These are phyloP conservation scores for Neodon shergylaensis DNA, from an alignment of 2,113 vertebrate genomes.

Conservation along the genomic window DNA sequence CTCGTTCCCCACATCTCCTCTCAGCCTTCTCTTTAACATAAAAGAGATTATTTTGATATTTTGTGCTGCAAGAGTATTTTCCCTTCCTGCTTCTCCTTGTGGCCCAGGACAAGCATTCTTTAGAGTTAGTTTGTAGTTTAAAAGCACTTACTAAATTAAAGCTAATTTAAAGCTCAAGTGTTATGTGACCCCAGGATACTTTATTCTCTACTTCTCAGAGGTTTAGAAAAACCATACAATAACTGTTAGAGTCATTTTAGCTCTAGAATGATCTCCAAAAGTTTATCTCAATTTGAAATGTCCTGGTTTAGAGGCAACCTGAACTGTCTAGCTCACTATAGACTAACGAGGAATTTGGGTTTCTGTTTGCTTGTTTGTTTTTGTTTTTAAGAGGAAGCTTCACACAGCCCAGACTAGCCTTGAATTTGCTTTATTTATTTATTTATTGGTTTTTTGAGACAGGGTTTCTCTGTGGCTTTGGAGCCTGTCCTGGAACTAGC, in stretches of 20 bases:
- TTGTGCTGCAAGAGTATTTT: slow-evolving; percentile 41
- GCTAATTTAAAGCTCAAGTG: slow-evolving; percentile 36
- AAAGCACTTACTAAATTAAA: slow-evolving; percentile 26
- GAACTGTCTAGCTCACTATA: background rate
- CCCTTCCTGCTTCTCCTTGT: slow-evolving; percentile 18
- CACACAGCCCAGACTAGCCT: background rate
- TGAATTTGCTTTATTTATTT: no score
- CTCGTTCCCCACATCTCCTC: background rate
- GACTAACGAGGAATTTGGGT: background rate
- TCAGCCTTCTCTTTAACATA: background rate
- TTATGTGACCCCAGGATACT: background rate
- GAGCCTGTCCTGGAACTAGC: no score
- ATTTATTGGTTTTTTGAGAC: no score
- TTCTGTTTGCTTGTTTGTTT: background rate
- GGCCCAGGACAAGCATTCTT: slow-evolving; percentile 48
- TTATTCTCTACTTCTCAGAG: background rate
- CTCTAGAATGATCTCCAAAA: slow-evolving; percentile 23
- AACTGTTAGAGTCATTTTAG: background rate
- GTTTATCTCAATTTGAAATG: slow-evolving; percentile 18
- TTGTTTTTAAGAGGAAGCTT: background rate
- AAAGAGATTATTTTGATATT: slow-evolving; percentile 44
- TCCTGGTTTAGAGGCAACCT: slow-evolving; percentile 9
- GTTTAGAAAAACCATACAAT: background rate
- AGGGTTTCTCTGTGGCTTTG: no score
- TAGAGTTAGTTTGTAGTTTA: background rate